phyloP scores from a whole-genome alignment of 2,888 invertebrate species.

The Volucella bombylans region DNA sequence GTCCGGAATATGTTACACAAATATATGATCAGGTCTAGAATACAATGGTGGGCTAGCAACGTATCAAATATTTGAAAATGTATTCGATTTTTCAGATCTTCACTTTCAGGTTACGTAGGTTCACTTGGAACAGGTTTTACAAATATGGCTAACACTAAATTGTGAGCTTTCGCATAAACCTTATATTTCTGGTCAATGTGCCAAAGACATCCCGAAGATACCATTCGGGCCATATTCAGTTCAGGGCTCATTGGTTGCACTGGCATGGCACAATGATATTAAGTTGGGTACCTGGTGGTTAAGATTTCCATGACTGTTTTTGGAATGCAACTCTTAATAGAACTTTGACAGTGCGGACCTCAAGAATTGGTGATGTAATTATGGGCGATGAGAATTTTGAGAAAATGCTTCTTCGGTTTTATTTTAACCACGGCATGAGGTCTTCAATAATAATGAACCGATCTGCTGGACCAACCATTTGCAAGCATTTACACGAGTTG shows the following conservation, averaged over 20 bases:
- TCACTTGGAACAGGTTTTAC: constrained; percentile 91
- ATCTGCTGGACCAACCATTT: constrained; percentile 88
- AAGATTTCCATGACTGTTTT: constrained; percentile 87
- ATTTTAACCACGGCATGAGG: constrained; percentile 85
- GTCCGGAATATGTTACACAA: constrained; percentile 83
- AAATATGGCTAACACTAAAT: constrained; percentile 94
- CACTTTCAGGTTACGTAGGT: constrained; percentile 87
- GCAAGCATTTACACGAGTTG: constrained; percentile 88
- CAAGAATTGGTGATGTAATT: constrained; percentile 84
- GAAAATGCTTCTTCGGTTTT: constrained; percentile 85
- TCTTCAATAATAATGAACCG: constrained; percentile 81
- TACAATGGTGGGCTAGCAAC: constrained; percentile 82
- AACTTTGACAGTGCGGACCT: constrained; percentile 78
- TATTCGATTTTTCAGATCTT: constrained; percentile 88
- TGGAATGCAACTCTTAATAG: constrained; percentile 86
- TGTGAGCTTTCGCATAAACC: constrained; percentile 83
- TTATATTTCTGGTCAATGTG: constrained; percentile 84
- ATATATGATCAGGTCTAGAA: constrained; percentile 84
- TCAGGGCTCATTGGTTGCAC: constrained; percentile 86
- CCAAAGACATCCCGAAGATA: constrained; percentile 85
- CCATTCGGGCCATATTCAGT: constrained; percentile 86
- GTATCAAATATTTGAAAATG: constrained; percentile 86
- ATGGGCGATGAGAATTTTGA: constrained; percentile 86
- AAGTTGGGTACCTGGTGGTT: constrained; percentile 89
- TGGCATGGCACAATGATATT: constrained; percentile 87